Conservation (phyloP, 2,797 vertebrate species). For the Silurus aristotelis region DNA sequence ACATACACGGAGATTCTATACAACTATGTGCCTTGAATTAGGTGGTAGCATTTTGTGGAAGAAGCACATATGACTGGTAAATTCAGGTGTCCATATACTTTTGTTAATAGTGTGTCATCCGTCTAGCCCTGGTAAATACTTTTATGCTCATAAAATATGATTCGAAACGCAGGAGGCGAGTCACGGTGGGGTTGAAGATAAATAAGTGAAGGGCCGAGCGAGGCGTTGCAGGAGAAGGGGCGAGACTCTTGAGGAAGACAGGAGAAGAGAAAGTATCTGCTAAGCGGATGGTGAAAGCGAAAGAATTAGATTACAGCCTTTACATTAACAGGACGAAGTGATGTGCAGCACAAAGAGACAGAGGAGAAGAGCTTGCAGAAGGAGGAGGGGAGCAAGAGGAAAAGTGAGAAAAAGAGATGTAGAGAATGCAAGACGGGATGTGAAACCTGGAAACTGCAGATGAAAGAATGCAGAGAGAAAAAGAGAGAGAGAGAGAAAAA, state of each 20-base stretch:
- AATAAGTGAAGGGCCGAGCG: neutral
- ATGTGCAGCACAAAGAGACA: neutral
- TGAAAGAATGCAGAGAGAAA: neutral
- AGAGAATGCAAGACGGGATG: neutral
- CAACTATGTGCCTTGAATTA: no score
- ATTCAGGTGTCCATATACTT: no score
- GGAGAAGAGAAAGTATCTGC: neutral
- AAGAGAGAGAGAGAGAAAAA: neutral
- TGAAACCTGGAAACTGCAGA: neutral
- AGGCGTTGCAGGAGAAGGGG: neutral
- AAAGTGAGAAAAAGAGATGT: constrained; percentile 17
- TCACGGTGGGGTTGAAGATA: neutral
- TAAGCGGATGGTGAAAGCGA: neutral
- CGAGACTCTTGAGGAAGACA: neutral
- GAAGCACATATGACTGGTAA: no score
- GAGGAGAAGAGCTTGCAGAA: neutral
- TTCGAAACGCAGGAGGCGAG: neutral
- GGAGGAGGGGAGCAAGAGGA: neutral
- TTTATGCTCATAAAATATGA: neutral
- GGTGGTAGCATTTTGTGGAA: neutral
- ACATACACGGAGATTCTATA: no score
- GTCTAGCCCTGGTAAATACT: no score
- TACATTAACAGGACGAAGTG: neutral
- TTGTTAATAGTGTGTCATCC: no score
- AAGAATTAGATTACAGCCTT: constrained; percentile 23